Base-by-base conservation (phyloP, 2,797 vertebrate species). In the Microhierax caerulescens region DNA sequence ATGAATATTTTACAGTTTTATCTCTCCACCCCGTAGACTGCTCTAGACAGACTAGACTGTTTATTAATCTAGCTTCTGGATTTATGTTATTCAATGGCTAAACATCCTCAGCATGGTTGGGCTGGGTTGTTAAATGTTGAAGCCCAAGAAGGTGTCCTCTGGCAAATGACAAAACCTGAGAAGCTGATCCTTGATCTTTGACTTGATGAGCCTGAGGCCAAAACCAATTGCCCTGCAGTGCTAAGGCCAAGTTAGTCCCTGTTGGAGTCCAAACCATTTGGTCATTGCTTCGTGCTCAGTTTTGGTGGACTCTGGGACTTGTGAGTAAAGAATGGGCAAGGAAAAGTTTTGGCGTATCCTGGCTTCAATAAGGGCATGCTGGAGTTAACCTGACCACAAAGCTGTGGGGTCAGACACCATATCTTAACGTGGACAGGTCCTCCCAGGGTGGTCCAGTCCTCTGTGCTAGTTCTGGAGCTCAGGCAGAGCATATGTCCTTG, bases 1-100 rank as follows among this genome's bases (percentile, higher is more conserved):
- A 95, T 97, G 97, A 95, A 96, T 95, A 89, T 94, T 96, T 87
- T 94, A 88, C 90, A 90, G 85, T 91, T 97, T 94, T 94, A 70
- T 94, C 92, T 94, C 92, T 95, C 79, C 69, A 94, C 59, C 13
- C 70, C 60, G 64, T 70, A 92, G 83, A 83, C 80, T 92, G 64
- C 90, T 93, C 73, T 67, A 91, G 82, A 90, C 87, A 69, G 82
- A 63, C 64, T 82, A 89, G 88, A 60, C 77, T 92, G 90, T 96
- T 97, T 97, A 92, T 97, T 96, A 97, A 94, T 95, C 79, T 94
- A 85, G 83, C 85, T 97, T 69, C 68, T 92, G 83, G 79, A 95
- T 96, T 96, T 93, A 93, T 85, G 90, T 39, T 95, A 48, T 85
- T 95, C 95, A 96, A 95, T 93, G 93, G 88, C 84, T 91, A 68